Evolutionary conservation across 2,888 invertebrate species (phyloP).

Genomic region (Tiliacea aurago): DNA sequence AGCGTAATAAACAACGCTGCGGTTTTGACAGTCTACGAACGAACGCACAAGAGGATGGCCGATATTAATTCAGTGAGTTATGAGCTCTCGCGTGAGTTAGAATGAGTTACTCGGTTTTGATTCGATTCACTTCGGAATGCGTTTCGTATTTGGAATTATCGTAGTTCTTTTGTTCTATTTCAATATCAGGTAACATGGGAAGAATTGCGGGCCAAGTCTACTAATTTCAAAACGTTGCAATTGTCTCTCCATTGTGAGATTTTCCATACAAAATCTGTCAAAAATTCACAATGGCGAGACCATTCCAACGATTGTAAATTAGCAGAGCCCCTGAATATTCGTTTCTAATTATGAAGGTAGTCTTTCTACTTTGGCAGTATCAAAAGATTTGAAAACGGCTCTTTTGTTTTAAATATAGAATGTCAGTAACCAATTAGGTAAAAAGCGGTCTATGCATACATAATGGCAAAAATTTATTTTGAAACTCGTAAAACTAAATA

Average conservation of each 20-base stretch:
- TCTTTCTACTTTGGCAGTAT: background rate
- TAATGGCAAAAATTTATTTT: background rate
- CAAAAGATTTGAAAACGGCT: background rate
- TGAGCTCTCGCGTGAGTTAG: constrained; percentile 45
- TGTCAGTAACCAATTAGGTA: background rate
- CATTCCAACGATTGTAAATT: background rate
- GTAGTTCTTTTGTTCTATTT: background rate
- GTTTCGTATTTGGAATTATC: constrained; percentile 27
- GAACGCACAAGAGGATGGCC: constrained; percentile 75
- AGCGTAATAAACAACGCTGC: constrained; percentile 83
- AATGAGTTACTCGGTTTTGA: constrained; percentile 55
- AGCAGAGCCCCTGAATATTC: background rate
- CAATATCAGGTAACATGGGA: background rate
- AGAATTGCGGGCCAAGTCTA: background rate
- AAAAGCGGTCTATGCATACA: too few species aligned
- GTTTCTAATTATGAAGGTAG: background rate
- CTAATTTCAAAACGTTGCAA: background rate
- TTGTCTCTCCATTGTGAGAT: background rate
- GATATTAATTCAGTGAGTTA: constrained; percentile 84
- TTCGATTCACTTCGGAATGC: constrained; percentile 48
- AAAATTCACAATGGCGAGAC: background rate
- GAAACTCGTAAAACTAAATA: constrained; percentile 1
- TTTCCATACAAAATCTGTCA: background rate
- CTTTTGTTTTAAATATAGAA: background rate
- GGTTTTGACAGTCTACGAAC: constrained; percentile 73